Conservation (phyloP, 2,888 invertebrate species). For the Drosophila neotestacea region DNA sequence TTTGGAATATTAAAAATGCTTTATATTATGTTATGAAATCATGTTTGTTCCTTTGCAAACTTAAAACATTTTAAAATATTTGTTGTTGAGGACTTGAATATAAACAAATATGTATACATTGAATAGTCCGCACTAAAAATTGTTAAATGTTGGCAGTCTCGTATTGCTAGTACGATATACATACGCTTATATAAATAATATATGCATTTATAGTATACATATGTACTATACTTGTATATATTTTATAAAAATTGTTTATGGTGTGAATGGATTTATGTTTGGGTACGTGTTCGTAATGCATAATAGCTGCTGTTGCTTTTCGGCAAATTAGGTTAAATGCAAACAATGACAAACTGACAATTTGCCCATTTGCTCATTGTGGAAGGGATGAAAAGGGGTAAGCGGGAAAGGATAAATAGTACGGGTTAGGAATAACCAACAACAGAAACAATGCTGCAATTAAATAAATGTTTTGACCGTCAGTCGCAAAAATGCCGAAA, state of each 20-base stretch:
- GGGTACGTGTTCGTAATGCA: slow-evolving; percentile 69
- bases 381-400: background rate
- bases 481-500: slow-evolving; percentile 52
- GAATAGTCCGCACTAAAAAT: no score
- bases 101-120: no score
- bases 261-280: slow-evolving; percentile 38
- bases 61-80: no score
- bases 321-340: slow-evolving; percentile 70
- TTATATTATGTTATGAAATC: no score
- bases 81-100: no score
- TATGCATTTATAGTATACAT: slow-evolving; percentile 32
- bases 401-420: background rate
- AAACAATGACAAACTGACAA: slow-evolving; percentile 64
- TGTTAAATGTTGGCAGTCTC: no score
- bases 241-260: slow-evolving; percentile 26
- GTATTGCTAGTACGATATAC: no score
- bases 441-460: slow-evolving; percentile 58
- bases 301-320: slow-evolving; percentile 46
- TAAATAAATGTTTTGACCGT: slow-evolving; percentile 64
- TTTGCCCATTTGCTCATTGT: slow-evolving; percentile 38
- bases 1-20: no score
- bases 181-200: no score
- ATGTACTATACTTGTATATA: slow-evolving; percentile 15
- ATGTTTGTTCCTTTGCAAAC: no score
- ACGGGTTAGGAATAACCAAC: background rate